Evolutionary conservation across 2,113 vertebrate genomes (phyloP), one percentile per base, ranked within the genome.

Genomic region (Lucifuga dentata): DNA sequence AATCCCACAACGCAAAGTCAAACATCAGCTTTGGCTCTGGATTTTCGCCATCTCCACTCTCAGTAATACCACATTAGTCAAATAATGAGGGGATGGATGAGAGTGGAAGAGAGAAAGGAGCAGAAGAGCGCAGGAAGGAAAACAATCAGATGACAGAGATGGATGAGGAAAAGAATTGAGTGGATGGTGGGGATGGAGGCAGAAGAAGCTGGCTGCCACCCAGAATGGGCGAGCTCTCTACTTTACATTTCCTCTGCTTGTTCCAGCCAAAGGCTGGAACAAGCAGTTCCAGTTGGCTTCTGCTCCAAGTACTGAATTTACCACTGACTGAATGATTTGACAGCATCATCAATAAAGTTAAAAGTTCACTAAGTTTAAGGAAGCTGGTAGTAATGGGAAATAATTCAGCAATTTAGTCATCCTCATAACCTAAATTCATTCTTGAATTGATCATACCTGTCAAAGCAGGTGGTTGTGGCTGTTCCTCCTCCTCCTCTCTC

Each of bases 361-460:
- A 15, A 57, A 29, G 29, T 49, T 49, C 38, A 53, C 9, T 11
- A 36, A 17, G 38, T 2, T 8, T 13, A 21, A 26, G 11, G 8
- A 50, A 29, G 40, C 13, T 16, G 50, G 19, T 46, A 24, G 10
- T 13, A 6, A 38, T 24, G 15, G 46, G 5, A 52, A n/a, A 61
- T 29, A 26, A 32, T 15, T 2, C 19, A 11, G n/a, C 1, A 38
- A 13, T 5, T 23, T 16, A 59, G 17, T 46, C 5, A 35, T 65
- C 11, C 15, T 38, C 2, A 16, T 11, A 17, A 32, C 8, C 39
- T 9, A 19, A 40, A 20, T 33, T 15, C 26, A 29, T 29, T 7
- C 3, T 32, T 51, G 0, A 70, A 76, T 53, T 15, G 44, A 77
- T 81, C 79, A 82, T 90, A 96, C 95, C 91, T 8, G 41, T 90